phyloP scores from a whole-genome alignment of 1,140 invertebrate species.

The Babylonia areolata region DNA sequence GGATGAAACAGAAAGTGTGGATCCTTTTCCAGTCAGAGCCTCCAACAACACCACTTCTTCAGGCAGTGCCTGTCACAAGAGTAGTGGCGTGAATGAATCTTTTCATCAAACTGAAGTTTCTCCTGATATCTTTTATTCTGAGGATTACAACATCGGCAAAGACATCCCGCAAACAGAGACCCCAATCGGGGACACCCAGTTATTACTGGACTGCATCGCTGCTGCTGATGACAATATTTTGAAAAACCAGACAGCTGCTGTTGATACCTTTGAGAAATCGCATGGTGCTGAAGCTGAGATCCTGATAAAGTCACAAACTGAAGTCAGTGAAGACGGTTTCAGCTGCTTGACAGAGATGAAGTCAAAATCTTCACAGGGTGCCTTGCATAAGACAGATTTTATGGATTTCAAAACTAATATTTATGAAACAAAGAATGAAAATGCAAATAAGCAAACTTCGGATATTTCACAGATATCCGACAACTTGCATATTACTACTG shows the following conservation, averaged over 20 bases:
- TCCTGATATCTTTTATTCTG: neutral
- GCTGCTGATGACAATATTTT: neutral
- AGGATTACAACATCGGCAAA: neutral
- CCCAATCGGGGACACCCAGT: neutral
- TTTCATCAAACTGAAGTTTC: neutral
- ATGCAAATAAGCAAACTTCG: neutral
- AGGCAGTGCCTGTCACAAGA: neutral
- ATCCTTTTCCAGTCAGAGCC: too few relatives aligned
- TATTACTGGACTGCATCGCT: neutral
- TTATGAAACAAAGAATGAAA: neutral
- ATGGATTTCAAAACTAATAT: neutral
- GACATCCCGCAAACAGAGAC: neutral
- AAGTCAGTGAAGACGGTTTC: neutral
- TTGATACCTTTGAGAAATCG: neutral
- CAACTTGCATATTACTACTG: neutral
- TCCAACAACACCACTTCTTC: neutral
- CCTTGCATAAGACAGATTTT: neutral
- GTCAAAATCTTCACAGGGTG: neutral
- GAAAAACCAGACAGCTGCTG: neutral
- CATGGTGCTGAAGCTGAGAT: neutral
- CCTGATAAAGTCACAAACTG: neutral
- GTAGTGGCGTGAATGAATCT: neutral
- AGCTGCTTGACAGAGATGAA: neutral
- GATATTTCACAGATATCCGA: neutral
- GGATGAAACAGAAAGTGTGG: neutral